Percentiles rank a stretch among this genome's conserved stretches.
Evolutionary conservation across 2,113 vertebrate species (phyloP).

Genomic region (Plectropomus leopardus): DNA sequence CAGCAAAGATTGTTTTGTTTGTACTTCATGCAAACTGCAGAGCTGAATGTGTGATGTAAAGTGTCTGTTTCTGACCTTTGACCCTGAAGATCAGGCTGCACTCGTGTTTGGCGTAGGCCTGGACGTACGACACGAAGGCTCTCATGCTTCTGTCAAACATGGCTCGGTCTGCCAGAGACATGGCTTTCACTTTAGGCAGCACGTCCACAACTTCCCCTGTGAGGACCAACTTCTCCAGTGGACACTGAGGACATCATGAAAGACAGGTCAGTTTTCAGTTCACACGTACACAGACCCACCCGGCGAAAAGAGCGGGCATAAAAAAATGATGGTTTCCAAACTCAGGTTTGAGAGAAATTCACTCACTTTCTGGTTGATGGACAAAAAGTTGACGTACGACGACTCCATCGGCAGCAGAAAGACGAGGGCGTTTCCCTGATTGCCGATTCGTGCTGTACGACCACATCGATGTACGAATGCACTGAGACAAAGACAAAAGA

Average conservation of each 20-base stretch:
- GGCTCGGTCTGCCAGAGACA: slow-evolving; percentile 91
- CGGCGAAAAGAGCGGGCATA: no score
- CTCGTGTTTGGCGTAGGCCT: slow-evolving; percentile 96
- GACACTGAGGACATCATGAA: slow-evolving; percentile 85
- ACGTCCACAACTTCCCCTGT: slow-evolving; percentile 85
- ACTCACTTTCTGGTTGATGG: slow-evolving; percentile 96
- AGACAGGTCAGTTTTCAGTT: neutral
- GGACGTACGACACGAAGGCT: slow-evolving; percentile 93
- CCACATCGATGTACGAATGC: slow-evolving; percentile 98
- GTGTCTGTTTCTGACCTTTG: slow-evolving; percentile 89
- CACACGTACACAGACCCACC: no score
- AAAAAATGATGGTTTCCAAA: neutral
- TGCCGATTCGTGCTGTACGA: slow-evolving; percentile 94
- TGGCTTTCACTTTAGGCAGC: slow-evolving; percentile 89
- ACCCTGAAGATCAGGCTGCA: slow-evolving; percentile 95
- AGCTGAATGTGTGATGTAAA: neutral
- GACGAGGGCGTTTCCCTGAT: slow-evolving; percentile 90
- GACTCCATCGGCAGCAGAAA: slow-evolving; percentile 98
- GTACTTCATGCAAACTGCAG: neutral
- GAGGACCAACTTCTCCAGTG: slow-evolving; percentile 88
- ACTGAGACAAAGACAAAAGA: slow-evolving; percentile 72
- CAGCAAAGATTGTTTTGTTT: rapidly evolving
- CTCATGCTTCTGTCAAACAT: slow-evolving; percentile 93
- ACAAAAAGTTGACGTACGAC: slow-evolving; percentile 91
- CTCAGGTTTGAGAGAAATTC: neutral